Conservation (phyloP, 2,113 vertebrate genomes). For the Eclectus roratus region DNA sequence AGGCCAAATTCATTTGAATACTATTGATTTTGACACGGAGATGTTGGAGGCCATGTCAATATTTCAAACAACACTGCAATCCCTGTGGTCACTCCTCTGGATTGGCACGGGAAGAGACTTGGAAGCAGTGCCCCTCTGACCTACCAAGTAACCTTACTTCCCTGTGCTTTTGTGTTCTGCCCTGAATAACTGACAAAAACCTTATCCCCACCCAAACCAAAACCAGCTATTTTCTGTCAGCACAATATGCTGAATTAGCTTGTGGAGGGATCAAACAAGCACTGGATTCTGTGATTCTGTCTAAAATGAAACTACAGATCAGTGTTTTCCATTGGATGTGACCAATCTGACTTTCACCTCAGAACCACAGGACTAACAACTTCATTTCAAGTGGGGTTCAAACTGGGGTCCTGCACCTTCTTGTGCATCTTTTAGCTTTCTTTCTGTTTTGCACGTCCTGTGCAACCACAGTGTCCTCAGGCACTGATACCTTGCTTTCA, state of each 20-base stretch:
- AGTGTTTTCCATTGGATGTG: neutral
- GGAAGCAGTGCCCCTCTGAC: neutral
- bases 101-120: neutral
- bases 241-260: neutral
- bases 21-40: neutral
- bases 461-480: neutral
- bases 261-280: neutral
- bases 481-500: neutral
- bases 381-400: neutral
- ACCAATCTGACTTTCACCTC: neutral
- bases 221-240: neutral
- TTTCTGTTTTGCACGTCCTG: neutral
- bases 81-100: neutral
- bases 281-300: neutral
- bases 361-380: neutral
- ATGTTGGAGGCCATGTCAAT: neutral
- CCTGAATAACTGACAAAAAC: neutral
- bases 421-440: neutral
- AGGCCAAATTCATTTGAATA: neutral
- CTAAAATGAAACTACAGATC: neutral
- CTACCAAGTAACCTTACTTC: neutral
- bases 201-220: neutral
- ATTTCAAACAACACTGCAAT: neutral
- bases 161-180: neutral
- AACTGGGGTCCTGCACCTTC: neutral